Base-by-base conservation (phyloP, 2,113 vertebrate genomes). In the Megaceryle maxima region DNA sequence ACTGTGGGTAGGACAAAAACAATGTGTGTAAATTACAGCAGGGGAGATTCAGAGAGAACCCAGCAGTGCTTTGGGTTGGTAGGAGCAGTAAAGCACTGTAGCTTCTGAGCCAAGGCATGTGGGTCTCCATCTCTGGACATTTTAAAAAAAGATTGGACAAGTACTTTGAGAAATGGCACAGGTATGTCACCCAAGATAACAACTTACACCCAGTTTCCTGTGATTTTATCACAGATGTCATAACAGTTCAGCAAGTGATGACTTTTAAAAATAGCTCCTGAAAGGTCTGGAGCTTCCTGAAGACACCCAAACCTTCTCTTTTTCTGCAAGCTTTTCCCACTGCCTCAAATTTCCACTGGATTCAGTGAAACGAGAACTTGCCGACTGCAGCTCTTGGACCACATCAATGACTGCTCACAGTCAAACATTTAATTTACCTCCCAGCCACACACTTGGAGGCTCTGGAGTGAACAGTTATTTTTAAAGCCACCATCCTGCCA, bases 351-450 rank as follows among this genome's bases (percentile, higher is more conserved):
- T 94, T 94, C 87, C 88, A 92, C 62, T 84, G 83, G 59, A 44
- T 92, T 69, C 57, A 70, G 81, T 69, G 74, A 79, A 84, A 92
- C 0, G 21, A 87, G 67, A 24, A 14, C 51, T 91, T 92, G 57
- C 57, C 14, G 59, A 62, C 91, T 94, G 80, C n/a, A 39, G 64
- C 50, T 87, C 81, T 95, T 94, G 88, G 92, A 90, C 92, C 88
- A 94, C 92, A 77, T 85, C 88, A 88, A 82, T 92, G 83, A 88
- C 87, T 88, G 69, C 84, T 94, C 75, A 67, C 83, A 88, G 90
- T 94, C 82, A 93, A 96, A 91, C 68, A 68, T 90, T 91, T 90
- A 72, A 93, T 96, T 96, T 97, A 59, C 84, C 79, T 96, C 93
- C 90, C 67, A 86, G 84, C 37, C 37, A 66, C 94, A 74, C 16